These are phyloP conservation scores for Aphidoletes aphidimyza DNA, from an alignment of 2,888 invertebrate species.

Conservation along the genomic window DNA sequence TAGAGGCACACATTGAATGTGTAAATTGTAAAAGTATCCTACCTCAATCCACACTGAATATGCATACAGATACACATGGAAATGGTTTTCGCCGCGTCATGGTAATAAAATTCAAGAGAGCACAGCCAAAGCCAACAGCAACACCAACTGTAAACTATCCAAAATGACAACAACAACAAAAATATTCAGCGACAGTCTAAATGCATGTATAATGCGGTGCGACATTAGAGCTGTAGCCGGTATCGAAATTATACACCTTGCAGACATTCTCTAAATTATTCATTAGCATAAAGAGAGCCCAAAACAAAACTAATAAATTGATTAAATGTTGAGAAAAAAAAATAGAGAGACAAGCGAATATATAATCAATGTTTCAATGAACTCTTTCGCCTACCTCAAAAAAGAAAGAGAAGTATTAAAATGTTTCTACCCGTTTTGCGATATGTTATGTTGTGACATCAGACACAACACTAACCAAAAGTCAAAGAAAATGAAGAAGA, in stretches of 20 bases:
- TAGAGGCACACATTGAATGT: too few relatives aligned
- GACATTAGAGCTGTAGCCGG: background rate
- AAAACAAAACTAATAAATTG: conserved; percentile 36
- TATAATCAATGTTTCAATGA: conserved; percentile 45
- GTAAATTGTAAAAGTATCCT: too few relatives aligned
- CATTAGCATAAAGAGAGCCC: conserved; percentile 42
- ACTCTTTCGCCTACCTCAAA: conserved; percentile 40
- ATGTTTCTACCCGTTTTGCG: background rate
- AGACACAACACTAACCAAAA: background rate
- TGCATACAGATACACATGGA: too few relatives aligned
- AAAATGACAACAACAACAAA: background rate
- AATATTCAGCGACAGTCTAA: conserved; percentile 2
- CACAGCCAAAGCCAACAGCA: too few relatives aligned
- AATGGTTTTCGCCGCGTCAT: too few relatives aligned
- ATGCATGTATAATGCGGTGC: background rate
- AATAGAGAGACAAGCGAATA: conserved; percentile 17
- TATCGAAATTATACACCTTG: conserved; percentile 8
- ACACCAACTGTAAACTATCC: too few relatives aligned
- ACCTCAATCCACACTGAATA: too few relatives aligned
- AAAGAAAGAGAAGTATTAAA: too few relatives aligned
- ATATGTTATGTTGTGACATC: too few relatives aligned
- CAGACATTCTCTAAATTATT: conserved; percentile 29
- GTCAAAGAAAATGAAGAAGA: background rate
- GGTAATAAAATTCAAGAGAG: too few relatives aligned
- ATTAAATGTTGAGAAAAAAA: conserved; percentile 6